These are phyloP conservation scores for Hydrolagus affinis DNA, from an alignment of 2,113 vertebrate species.

Conservation along the genomic window DNA sequence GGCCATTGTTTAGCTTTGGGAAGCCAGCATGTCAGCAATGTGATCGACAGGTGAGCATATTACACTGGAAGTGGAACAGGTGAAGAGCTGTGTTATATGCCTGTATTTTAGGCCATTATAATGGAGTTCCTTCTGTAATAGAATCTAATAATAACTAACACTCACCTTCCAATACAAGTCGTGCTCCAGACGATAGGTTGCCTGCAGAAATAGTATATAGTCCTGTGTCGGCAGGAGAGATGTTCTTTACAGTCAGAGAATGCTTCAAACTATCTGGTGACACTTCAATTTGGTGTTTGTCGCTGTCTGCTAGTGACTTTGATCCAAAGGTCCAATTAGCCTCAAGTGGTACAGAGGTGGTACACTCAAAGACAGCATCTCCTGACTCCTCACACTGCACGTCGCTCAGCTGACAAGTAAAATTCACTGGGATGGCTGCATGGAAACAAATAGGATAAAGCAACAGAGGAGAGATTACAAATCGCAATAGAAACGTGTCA, in stretches of 20 bases:
- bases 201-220: conserved; percentile 64
- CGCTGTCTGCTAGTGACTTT: conserved; percentile 44
- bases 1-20: no score
- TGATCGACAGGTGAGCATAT: no score
- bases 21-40: no score
- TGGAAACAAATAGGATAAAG: conserved; percentile 11
- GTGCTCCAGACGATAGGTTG: conserved; percentile 60
- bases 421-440: conserved; percentile 59
- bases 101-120: no score
- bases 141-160: neutral
- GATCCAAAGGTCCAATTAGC: conserved; percentile 63
- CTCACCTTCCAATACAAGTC: conserved; percentile 73
- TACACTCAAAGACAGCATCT: conserved; percentile 59
- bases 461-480: neutral
- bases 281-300: conserved; percentile 54
- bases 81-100: no score
- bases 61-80: no score
- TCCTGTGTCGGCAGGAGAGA: conserved; percentile 55
- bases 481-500: neutral
- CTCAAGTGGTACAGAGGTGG: conserved; percentile 55
- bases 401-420: conserved; percentile 54
- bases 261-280: conserved; percentile 67
- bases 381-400: conserved; percentile 51
- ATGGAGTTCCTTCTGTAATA: neutral
- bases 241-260: conserved; percentile 56